phyloP scores from a whole-genome alignment of 2,113 vertebrate species.

The Rallus limicola region DNA sequence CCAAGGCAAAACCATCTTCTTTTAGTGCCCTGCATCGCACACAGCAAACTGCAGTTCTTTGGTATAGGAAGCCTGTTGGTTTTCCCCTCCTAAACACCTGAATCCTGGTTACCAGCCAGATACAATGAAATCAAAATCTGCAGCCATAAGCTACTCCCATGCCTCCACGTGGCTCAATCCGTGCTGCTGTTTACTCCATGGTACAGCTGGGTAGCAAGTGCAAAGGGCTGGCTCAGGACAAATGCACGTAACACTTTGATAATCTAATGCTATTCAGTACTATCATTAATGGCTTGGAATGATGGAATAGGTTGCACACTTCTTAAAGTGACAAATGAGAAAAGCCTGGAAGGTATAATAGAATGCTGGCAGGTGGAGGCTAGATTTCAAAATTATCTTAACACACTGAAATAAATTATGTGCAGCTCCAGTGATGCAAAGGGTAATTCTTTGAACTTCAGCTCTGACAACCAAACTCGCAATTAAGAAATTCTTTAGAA shows the following conservation, averaged over 20 bases:
- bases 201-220: not conserved
- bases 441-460: not conserved
- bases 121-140: not conserved
- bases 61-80: not conserved
- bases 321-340: not conserved
- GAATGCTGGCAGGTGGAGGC: not conserved
- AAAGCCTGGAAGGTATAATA: not conserved
- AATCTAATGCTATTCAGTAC: not conserved
- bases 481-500: not conserved
- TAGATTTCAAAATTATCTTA: not conserved
- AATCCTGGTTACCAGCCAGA: not conserved
- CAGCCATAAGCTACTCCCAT: not conserved
- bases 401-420: not conserved
- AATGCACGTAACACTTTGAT: not conserved
- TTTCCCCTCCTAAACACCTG: not conserved
- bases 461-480: not conserved
- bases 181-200: not conserved
- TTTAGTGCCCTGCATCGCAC: not conserved
- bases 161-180: not conserved
- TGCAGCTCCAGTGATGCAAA: not conserved
- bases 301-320: not conserved
- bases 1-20: not conserved
- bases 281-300: not conserved
- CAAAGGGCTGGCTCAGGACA: not conserved
- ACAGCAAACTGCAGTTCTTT: not conserved